Conservation (phyloP, 2,888 invertebrate genomes). For the Ochropleura leucogaster region DNA sequence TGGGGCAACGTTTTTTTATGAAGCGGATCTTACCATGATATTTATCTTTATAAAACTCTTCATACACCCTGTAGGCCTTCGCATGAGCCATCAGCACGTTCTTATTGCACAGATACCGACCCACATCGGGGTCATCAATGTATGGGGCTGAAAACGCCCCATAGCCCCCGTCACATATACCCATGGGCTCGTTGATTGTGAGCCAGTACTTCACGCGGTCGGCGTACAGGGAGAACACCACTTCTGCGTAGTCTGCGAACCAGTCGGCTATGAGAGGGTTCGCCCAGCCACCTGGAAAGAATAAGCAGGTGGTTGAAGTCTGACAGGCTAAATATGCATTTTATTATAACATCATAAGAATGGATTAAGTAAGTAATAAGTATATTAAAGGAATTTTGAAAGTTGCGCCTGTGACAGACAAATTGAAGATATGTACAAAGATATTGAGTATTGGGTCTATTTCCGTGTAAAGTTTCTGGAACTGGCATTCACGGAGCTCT, state of each 20-base stretch:
- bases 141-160: conserved; percentile 45
- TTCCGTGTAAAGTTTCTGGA: too few relatives aligned
- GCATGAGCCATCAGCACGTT: conserved; percentile 92
- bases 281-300: conserved; percentile 90
- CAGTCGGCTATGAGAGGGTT: conserved; percentile 91
- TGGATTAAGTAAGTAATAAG: too few relatives aligned
- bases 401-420: too few relatives aligned
- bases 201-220: conserved; percentile 92
- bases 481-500: too few relatives aligned
- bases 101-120: conserved; percentile 78
- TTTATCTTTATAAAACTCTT: conserved; percentile 84
- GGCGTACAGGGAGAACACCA: conserved; percentile 89
- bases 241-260: conserved; percentile 90
- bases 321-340: too few relatives aligned
- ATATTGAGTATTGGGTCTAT: too few relatives aligned
- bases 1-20: too few relatives aligned
- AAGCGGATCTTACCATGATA: conserved; percentile 80
- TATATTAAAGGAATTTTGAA: too few relatives aligned
- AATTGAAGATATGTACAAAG: too few relatives aligned
- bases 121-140: conserved; percentile 32
- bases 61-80: conserved; percentile 89
- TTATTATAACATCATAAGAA: too few relatives aligned
- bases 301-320: too few relatives aligned
- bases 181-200: conserved; percentile 92
- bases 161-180: conserved; percentile 57